These are phyloP conservation scores for Glaucidium brasilianum DNA, from an alignment of 2,113 vertebrate species.

Conservation along the genomic window DNA sequence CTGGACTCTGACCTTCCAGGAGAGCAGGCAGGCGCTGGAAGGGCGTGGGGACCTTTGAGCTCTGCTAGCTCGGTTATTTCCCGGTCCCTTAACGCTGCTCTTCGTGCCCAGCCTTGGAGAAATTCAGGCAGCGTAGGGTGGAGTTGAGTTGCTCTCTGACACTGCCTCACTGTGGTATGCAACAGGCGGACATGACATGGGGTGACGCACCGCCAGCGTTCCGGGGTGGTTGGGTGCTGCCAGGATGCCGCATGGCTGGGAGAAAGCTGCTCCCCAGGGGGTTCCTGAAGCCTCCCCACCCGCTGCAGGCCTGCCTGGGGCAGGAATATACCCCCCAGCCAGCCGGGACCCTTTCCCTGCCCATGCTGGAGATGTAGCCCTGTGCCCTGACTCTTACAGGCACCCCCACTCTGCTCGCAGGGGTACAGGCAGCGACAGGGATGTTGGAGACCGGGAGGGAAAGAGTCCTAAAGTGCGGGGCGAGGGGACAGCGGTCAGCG, in stretches of 20 bases:
- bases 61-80: not conserved
- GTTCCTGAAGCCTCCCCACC: not conserved
- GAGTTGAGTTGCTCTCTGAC: not conserved
- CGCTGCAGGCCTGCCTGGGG: not conserved
- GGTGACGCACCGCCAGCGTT: not conserved
- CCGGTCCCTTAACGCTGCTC: not conserved
- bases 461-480: not conserved
- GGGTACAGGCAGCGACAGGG: too few species aligned
- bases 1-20: slow-evolving; percentile 10
- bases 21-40: not conserved
- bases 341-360: not conserved
- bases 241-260: not conserved
- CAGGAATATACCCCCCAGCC: too few species aligned
- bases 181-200: accelerated
- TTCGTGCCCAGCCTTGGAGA: not conserved
- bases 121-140: not conserved
- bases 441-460: not conserved
- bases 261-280: not conserved
- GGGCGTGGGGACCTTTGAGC: not conserved
- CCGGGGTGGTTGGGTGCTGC: not conserved
- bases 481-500: not conserved
- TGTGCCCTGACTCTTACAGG: not conserved
- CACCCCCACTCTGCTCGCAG: too few species aligned
- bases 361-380: not conserved
- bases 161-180: not conserved